Base-by-base conservation (phyloP, 2,797 vertebrate genomes). In the Acanthurus leucopareius region DNA sequence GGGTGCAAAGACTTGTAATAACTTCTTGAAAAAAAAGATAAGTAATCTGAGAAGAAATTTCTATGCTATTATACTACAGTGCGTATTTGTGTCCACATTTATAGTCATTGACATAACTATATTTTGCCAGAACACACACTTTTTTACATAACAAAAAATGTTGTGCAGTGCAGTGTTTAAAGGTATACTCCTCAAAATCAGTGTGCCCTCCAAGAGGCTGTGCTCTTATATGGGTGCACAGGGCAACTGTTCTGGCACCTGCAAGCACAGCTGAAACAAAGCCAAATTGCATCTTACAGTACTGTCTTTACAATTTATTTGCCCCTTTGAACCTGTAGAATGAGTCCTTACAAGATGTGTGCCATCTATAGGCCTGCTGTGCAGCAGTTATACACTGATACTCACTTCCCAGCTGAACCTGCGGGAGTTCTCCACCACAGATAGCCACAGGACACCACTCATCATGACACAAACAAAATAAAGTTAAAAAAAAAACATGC, bases 271-370 rank as follows among this genome's bases (percentile, higher is more conserved):
- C 72, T 82, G 71, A 89, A 89, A 88, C 86, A 87, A 94, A 93
- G 91, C 93, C 93, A 94, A 94, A 94, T 90, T 69, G n/a, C 84
- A 89, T 88, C 80, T 80, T 88, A 84, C 74, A 88, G 91, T 91
- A 93, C 89, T 90, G 90, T 91, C 71, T 88, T 79, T 89, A 61
- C 70, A 73, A 79, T 80, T 83, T 77, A 79, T 88, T 79, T 73
- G 74, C 80, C 86, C 85, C 76, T 17, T 73, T 83, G 52, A 86
- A 83, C 57, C 72, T 82, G 58, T 77, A 81, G 68, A 87, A 84
- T 68, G 76, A 90, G 48, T 75, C 72, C 60, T 61, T 83, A 81
- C 53, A 71, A 85, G 79, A 82, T 32, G 42, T 77, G 80, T 85
- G 81, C 77, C 81, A 88, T 83, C 71, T 61, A 73, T 80, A 70